A percentile compares a stretch with the other conserved stretches of the same genome.
phyloP scores from a whole-genome alignment of 2,888 invertebrate genomes.

The Parapristionchus giblindavisi region DNA sequence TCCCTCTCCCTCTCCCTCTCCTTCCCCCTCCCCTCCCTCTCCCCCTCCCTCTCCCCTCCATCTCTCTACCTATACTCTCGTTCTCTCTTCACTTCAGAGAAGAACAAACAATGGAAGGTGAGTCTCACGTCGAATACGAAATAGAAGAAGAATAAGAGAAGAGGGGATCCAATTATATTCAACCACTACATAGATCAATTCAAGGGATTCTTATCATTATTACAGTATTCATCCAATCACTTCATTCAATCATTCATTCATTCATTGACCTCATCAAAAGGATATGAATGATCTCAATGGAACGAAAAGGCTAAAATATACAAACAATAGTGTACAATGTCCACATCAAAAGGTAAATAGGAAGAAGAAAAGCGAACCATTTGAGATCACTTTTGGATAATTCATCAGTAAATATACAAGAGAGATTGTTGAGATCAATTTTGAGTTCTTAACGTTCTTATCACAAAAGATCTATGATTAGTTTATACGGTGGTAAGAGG shows the following conservation, averaged over 20 bases:
- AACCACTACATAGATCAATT: too few relatives aligned
- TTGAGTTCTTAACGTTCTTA: not conserved
- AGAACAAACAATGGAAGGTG: conserved; percentile 23
- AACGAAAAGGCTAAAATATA: too few relatives aligned
- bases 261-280: too few relatives aligned
- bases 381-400: too few relatives aligned
- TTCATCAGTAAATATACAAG: too few relatives aligned
- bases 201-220: not conserved
- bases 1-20: not conserved
- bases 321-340: too few relatives aligned
- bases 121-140: conserved; percentile 17
- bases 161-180: conserved; percentile 26
- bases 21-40: not conserved
- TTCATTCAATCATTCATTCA: too few relatives aligned
- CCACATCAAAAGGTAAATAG: too few relatives aligned
- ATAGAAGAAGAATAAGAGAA: not conserved
- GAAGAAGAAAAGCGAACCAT: too few relatives aligned
- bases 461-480: too few relatives aligned
- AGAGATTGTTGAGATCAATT: not conserved
- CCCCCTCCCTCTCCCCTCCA: conserved; percentile 1
- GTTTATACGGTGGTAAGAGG: too few relatives aligned
- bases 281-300: too few relatives aligned
- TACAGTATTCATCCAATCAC: not conserved
- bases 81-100: not conserved
- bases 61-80: conserved; percentile 1